These are phyloP conservation scores for Felis chaus DNA, from an alignment of 2,113 vertebrate species.

Conservation along the genomic window DNA sequence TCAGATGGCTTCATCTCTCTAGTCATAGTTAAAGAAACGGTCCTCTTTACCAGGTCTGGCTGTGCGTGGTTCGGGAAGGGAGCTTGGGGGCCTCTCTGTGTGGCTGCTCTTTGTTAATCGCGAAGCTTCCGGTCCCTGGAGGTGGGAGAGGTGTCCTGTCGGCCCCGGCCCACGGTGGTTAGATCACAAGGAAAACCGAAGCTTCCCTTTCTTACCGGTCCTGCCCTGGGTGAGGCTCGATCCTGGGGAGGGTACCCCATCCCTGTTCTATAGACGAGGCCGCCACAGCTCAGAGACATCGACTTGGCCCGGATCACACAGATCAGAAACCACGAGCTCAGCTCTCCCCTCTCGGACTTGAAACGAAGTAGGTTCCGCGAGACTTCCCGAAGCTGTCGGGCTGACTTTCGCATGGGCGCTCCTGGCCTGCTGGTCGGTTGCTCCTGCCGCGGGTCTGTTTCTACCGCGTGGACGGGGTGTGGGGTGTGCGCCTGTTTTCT, in stretches of 20 bases:
- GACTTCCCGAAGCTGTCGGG: background rate
- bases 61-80: background rate
- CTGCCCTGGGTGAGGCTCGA: background rate
- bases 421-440: background rate
- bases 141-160: background rate
- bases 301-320: background rate
- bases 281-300: background rate
- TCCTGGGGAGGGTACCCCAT: fast-evolving
- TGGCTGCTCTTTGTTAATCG: background rate
- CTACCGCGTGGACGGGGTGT: fast-evolving
- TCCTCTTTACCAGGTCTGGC: fast-evolving
- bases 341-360: background rate
- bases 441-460: background rate
- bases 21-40: background rate
- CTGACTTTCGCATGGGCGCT: fast-evolving
- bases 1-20: background rate
- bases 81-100: background rate
- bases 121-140: background rate
- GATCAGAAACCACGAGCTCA: fast-evolving
- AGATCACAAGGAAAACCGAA: background rate
- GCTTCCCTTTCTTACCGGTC: background rate
- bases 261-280: background rate
- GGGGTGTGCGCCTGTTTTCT: background rate
- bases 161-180: fast-evolving
- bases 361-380: fast-evolving